These are phyloP conservation scores for Cliona cf. orientalis DNA, from an alignment of 37 sponge, comb jelly and placozoan species.

Conservation along the genomic window DNA sequence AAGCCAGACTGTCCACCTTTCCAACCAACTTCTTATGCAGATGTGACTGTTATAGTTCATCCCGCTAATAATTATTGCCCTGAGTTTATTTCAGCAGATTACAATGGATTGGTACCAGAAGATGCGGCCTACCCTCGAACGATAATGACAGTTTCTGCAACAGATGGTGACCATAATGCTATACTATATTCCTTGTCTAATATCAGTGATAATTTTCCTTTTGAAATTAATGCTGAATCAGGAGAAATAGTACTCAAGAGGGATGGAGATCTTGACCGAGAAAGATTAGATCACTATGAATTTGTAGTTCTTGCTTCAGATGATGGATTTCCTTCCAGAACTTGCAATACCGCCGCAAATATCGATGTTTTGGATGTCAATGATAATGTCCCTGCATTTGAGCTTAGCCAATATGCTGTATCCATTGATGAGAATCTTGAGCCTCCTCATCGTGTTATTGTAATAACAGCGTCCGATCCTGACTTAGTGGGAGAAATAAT, in stretches of 20 bases:
- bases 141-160: constrained; percentile 42
- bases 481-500: constrained; percentile 39
- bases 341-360: constrained; percentile 9
- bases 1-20: constrained; percentile 20
- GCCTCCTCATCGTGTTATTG: neutral
- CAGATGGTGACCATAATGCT: constrained; percentile 38
- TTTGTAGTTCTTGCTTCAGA: constrained; percentile 60
- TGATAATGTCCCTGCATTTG: constrained; percentile 59
- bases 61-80: constrained; percentile 45
- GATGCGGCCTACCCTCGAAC: neutral
- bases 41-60: constrained; percentile 33
- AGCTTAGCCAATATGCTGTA: neutral
- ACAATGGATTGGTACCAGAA: constrained; percentile 15
- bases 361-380: constrained; percentile 57
- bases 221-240: constrained; percentile 21
- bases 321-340: constrained; percentile 33
- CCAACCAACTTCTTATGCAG: constrained; percentile 20
- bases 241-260: neutral
- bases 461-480: constrained; percentile 56
- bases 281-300: constrained; percentile 8
- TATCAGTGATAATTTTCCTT: constrained; percentile 16
- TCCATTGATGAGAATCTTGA: constrained; percentile 41
- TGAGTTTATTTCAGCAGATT: neutral
- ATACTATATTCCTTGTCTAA: constrained; percentile 11
- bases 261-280: constrained; percentile 49